These are phyloP conservation scores for Sinocyclocheilus rhinocerous DNA, from an alignment of 2,113 vertebrate genomes.

Conservation along the genomic window DNA sequence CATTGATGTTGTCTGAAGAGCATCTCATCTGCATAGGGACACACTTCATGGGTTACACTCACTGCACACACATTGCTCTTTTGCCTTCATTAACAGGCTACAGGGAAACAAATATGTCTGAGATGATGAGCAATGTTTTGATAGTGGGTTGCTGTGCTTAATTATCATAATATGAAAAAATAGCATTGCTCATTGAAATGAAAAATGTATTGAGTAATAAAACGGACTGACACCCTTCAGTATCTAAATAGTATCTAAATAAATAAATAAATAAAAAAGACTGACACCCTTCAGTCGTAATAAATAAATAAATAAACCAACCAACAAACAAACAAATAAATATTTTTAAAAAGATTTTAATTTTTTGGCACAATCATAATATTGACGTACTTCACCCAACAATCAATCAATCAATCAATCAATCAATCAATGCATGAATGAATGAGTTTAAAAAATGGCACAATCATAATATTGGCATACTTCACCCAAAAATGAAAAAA, in stretches of 20 bases:
- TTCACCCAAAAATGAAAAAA: background rate
- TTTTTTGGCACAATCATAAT: background rate
- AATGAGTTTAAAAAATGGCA: background rate
- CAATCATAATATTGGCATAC: background rate
- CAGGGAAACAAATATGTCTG: constrained; percentile 10
- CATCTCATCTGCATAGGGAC: constrained; percentile 68
- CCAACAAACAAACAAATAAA: too few relatives aligned
- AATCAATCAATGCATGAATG: too few relatives aligned
- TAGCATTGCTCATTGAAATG: background rate
- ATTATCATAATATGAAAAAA: background rate
- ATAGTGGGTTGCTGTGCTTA: background rate
- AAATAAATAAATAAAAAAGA: background rate
- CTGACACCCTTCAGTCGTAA: background rate
- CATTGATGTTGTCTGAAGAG: constrained; percentile 81
- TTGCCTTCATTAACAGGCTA: constrained; percentile 41
- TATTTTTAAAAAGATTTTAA: too few relatives aligned
- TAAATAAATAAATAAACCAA: too few relatives aligned
- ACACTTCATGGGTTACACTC: constrained; percentile 16
- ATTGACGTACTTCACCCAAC: background rate
- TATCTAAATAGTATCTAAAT: background rate
- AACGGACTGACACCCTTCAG: background rate
- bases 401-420: too few relatives aligned
- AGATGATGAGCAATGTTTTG: constrained; percentile 5
- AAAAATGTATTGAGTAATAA: background rate
- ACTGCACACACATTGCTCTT: constrained; percentile 68